Evolutionary conservation across 2,888 invertebrate species (phyloP), one percentile per base, ranked within the genome.

Genomic region (Busseola fusca): DNA sequence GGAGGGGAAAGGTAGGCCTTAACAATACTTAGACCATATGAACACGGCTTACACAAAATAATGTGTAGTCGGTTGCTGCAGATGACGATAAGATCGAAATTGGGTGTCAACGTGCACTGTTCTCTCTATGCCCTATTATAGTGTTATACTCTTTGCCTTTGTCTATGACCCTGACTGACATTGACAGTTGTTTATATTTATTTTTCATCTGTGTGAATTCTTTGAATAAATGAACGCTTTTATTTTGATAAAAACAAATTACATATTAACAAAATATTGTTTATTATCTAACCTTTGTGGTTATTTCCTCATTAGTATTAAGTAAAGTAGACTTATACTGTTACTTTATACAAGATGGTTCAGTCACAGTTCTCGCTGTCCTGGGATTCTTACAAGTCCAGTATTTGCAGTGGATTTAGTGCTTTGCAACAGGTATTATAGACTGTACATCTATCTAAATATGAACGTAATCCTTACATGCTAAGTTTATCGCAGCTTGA

Each of bases 311-410:
- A 57, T 37, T 40, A 50, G 21, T 62, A 54, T 54, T 50, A 63
- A 48, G 50, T 40, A 34, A 34, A 42, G 34, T 59, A 5, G 25
- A n/a, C 16, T 9, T 63, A 62, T 7, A 57, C 25, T 62, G 40
- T 50, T 21, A 58, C 34, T 62, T 14, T 6, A 45, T 57, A 34
- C 52, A 71, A 59, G 84, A 94, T 93, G 93, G 89, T 92, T 37
- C 91, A 93, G 65, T 90, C 94, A 25, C 93, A 94, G 78, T 94
- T 90, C 82, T 91, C 94, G 5, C 79, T 96, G 52, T 87, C 93
- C 27, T 96, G 95, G 95, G 93, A 94, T 74, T 91, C 93, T 0
- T 93, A 91, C 76, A 93, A 94, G 85, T 86, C 90, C 7, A 95
- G 89, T 81, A 90, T 95, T 80, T 94, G 95, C 78, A 89, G 87